Evolutionary conservation across 1,140 invertebrate genomes (phyloP).

Genomic region (Drosophila sulfurigaster): DNA sequence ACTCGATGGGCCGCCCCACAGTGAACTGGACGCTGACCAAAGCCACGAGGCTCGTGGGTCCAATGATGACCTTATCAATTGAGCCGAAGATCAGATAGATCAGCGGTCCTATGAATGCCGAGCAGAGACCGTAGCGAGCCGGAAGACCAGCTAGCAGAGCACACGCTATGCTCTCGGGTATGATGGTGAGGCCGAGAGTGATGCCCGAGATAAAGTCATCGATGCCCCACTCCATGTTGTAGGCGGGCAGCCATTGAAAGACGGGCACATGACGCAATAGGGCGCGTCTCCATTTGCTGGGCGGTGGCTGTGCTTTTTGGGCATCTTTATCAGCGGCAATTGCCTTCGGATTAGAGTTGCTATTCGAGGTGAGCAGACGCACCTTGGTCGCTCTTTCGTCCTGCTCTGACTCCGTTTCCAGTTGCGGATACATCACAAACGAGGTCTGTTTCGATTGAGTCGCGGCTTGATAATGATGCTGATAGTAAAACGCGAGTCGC

Average conservation of each 20-base stretch:
- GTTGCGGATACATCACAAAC: constrained; percentile 64
- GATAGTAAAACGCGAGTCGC: constrained; percentile 26
- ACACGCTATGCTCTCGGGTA: constrained; percentile 94
- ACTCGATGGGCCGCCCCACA: constrained; percentile 90
- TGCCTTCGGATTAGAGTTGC: background rate
- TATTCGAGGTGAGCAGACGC: constrained; percentile 31
- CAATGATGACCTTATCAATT: constrained; percentile 95
- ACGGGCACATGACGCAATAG: constrained; percentile 79
- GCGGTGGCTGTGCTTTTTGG: constrained; percentile 31
- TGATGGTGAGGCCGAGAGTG: constrained; percentile 92
- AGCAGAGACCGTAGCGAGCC: constrained; percentile 87
- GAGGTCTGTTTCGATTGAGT: constrained; percentile 43
- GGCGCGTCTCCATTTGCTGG: constrained; percentile 54
- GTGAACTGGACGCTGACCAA: constrained; percentile 90
- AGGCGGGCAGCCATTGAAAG: constrained; percentile 88
- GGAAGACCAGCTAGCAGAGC: constrained; percentile 90
- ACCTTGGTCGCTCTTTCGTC: constrained; percentile 56
- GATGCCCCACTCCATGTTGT: constrained; percentile 87
- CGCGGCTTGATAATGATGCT: constrained; percentile 60
- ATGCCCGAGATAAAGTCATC: constrained; percentile 91
- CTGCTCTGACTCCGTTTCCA: constrained; percentile 58
- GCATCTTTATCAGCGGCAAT: background rate
- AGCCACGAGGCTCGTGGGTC: constrained; percentile 92
- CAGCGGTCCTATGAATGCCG: constrained; percentile 89
- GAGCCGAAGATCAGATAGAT: constrained; percentile 95